phyloP scores from a whole-genome alignment of 2,888 invertebrate genomes.

The Adelognathus sp. region DNA sequence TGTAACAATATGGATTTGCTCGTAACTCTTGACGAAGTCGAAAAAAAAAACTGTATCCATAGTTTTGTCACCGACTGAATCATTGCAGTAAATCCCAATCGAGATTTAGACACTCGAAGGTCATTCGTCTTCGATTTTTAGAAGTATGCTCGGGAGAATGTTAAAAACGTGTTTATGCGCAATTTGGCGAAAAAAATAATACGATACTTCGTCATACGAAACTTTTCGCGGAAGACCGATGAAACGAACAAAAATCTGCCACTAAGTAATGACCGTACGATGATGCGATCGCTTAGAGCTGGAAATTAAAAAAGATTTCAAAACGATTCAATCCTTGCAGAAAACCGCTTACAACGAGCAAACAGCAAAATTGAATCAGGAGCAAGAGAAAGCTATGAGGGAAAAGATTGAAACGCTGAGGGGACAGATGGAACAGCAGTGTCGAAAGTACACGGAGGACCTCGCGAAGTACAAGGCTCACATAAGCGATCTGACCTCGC shows the following conservation, averaged over 20 bases:
- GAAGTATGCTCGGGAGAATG: too few relatives aligned
- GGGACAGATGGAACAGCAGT: slow-evolving; percentile 75
- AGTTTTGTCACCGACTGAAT: too few relatives aligned
- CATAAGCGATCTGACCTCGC: slow-evolving; percentile 82
- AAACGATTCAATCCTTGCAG: slow-evolving; percentile 59
- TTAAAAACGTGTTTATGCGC: too few relatives aligned
- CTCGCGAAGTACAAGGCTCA: slow-evolving; percentile 83
- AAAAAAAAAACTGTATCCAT: too few relatives aligned
- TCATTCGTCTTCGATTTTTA: too few relatives aligned
- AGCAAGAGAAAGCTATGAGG: slow-evolving; percentile 82
- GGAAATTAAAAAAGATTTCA: neutral
- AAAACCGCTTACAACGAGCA: slow-evolving; percentile 85
- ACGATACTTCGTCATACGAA: too few relatives aligned
- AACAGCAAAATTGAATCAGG: slow-evolving; percentile 82
- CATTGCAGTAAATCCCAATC: too few relatives aligned
- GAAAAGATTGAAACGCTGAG: slow-evolving; percentile 81
- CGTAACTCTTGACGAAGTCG: too few relatives aligned
- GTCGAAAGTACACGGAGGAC: slow-evolving; percentile 75
- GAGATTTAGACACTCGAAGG: too few relatives aligned
- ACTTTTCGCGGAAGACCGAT: too few relatives aligned
- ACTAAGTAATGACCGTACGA: slow-evolving; percentile 62
- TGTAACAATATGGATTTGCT: too few relatives aligned
- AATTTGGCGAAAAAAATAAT: too few relatives aligned
- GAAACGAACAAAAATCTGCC: neutral
- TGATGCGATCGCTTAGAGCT: slow-evolving; percentile 12